Base-by-base conservation (phyloP, 2,888 invertebrate genomes). In the Cerastis leucographa region DNA sequence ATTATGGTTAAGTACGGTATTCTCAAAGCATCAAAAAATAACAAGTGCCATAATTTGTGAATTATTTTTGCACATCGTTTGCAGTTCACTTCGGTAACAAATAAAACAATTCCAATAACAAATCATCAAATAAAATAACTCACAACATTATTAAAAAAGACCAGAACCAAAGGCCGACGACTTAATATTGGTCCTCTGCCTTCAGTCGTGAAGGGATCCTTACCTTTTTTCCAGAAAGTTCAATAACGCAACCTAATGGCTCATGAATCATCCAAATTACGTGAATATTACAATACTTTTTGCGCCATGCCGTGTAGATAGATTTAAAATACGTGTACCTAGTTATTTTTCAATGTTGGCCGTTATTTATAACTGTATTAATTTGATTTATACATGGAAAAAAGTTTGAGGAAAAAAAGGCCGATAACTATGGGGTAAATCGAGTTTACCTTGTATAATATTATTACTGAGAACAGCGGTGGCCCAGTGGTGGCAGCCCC, bases 251-350 rank as follows among this genome's bases (percentile, higher is more conserved):
- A 73, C 85, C 88, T 93, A 94, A 94, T 94, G 94, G 94, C 86
- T 89, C 89, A 93, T 94, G 90, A 93, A 93, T 94, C 94, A 94
- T 88, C 88, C 76, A 88, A 94, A 94, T 93, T 91, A 93, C 94
- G 92, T 87, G 91, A 93, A 92, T 91, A 93, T 92, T 92, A 92
- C 93, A 88, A 90, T 92, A 91, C 90, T 92, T 92, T 92, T 90
- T 87, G 89, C 89, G 79, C 88, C 89, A 87, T 81, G 79, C 86
- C 83, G 86, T 87, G 88, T 89, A 89, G 90, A 89, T 91, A 89
- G 91, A 91, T 91, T 93, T 92, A 91, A 91, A 89, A 90, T 83
- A 76, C 90, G 89, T 84, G 89, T 88, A 88, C 84, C 82, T 85
- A 88, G 87, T 81, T 85, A 85, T 84, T 81, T 86, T 78, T 80